These are phyloP conservation scores for Meliscaeva auricollis DNA, from an alignment of 2,888 invertebrate genomes.

Conservation along the genomic window DNA sequence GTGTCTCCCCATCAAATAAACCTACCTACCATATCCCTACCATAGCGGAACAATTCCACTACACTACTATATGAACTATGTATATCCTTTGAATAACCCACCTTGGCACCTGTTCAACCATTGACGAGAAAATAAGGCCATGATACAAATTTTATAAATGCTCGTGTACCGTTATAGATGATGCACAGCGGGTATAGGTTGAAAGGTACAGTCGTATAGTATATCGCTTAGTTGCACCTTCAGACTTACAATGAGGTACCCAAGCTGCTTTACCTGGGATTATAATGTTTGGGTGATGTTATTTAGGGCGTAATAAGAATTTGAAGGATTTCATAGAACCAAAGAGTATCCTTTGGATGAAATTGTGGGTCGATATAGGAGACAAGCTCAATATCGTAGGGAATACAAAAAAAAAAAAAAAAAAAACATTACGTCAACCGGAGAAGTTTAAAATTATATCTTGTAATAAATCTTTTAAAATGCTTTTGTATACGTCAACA, in stretches of 20 bases:
- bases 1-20: slow-evolving; percentile 20
- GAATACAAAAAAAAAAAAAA: no score
- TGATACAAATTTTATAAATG: slow-evolving; percentile 35
- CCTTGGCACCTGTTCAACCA: slow-evolving; percentile 41
- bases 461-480: slow-evolving; percentile 33
- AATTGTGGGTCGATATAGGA: background rate
- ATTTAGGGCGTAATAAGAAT: slow-evolving; percentile 48
- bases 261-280: slow-evolving; percentile 38
- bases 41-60: background rate
- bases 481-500: background rate
- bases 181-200: background rate
- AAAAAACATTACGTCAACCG: slow-evolving; percentile 25
- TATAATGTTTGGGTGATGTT: slow-evolving; percentile 45
- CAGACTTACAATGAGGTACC: slow-evolving; percentile 6
- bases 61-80: background rate
- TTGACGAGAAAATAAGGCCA: slow-evolving; percentile 48
- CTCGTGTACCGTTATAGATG: slow-evolving; percentile 32
- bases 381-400: background rate
- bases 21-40: background rate
- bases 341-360: slow-evolving; percentile 19
- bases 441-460: slow-evolving; percentile 31
- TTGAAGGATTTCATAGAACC: slow-evolving; percentile 21
- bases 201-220: background rate
- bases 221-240: slow-evolving; percentile 33
- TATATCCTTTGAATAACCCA: slow-evolving; percentile 14